These are phyloP conservation scores for Scaptomyza reducta DNA, from an alignment of 2,888 invertebrate genomes.

Conservation along the genomic window DNA sequence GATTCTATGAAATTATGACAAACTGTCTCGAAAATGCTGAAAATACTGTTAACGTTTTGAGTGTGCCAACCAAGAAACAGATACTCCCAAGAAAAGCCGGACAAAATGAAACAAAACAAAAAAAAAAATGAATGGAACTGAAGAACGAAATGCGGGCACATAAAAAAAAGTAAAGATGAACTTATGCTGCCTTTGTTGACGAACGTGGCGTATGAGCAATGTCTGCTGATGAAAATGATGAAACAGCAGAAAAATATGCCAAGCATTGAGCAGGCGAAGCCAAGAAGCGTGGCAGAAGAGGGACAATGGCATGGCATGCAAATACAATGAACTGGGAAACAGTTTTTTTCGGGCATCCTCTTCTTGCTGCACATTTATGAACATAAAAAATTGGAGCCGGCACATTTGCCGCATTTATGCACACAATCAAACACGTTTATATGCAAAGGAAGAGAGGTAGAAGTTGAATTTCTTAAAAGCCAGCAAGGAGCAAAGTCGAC, in stretches of 20 bases:
- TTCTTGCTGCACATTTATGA: constrained; percentile 66
- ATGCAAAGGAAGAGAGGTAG: background rate
- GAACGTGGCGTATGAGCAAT: constrained; percentile 76
- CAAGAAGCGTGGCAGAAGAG: background rate
- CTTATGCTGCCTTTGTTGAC: constrained; percentile 66
- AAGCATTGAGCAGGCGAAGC: constrained; percentile 24
- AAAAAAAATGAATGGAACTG: constrained; percentile 14
- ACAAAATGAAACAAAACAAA: constrained; percentile 24
- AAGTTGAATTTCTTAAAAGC: constrained; percentile 64
- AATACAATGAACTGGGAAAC: constrained; percentile 69
- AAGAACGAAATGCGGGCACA: constrained; percentile 23
- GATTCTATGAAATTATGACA: constrained; percentile 78
- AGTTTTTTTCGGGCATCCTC: constrained; percentile 10
- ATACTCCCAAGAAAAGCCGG: constrained; percentile 43
- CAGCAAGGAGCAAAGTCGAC: constrained; percentile 47
- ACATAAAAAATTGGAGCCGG: constrained; percentile 73
- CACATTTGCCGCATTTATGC: constrained; percentile 74
- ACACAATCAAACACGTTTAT: constrained; percentile 63
- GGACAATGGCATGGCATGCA: constrained; percentile 48
- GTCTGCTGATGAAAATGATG: constrained; percentile 79
- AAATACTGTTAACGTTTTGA: constrained; percentile 76
- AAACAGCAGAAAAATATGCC: constrained; percentile 78
- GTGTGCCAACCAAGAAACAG: constrained; percentile 40
- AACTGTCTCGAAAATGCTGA: constrained; percentile 80
- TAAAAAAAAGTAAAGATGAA: constrained; percentile 36